Percentiles rank a stretch among this genome's conserved stretches.
Conservation (phyloP, 2,113 vertebrate species). For the Bolborhynchus lineola region DNA sequence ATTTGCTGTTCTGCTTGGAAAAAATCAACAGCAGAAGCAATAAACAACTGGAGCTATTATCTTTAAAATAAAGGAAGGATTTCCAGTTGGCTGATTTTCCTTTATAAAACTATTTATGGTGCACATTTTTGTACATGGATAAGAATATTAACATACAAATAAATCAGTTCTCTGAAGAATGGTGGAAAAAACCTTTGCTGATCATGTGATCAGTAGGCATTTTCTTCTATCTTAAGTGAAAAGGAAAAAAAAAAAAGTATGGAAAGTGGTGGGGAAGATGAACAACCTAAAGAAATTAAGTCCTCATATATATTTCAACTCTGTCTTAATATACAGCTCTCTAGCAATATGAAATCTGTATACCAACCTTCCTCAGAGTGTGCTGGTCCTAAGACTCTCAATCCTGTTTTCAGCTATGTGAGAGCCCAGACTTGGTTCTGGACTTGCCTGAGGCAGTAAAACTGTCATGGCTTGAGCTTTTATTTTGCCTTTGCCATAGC, state of each 20-base stretch:
- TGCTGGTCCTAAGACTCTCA: not conserved
- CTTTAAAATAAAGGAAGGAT: slow-evolving; percentile 72
- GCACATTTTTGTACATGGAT: slow-evolving; percentile 31
- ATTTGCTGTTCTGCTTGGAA: slow-evolving; percentile 57
- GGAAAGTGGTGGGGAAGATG: not conserved
- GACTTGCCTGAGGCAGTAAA: not conserved
- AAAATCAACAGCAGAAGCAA: slow-evolving; percentile 58
- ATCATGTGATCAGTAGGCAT: not conserved
- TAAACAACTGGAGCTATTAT: slow-evolving; percentile 59
- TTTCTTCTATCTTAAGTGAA: not conserved
- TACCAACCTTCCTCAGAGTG: not conserved
- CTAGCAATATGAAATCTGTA: not conserved
- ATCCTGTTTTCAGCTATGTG: not conserved
- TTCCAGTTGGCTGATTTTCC: slow-evolving; percentile 69
- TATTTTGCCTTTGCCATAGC: not conserved
- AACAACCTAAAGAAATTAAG: not conserved
- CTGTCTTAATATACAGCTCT: not conserved
- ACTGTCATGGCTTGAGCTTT: not conserved
- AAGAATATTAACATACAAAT: slow-evolving; percentile 43
- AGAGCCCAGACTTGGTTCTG: not conserved
- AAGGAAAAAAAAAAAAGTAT: not conserved
- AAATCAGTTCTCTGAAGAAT: slow-evolving; percentile 24
- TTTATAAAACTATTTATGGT: slow-evolving; percentile 52
- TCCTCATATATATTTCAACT: not conserved
- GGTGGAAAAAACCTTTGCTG: not conserved